Evolutionary conservation across 1,140 invertebrate genomes (phyloP), one percentile per base, ranked within the genome.

Genomic region (Plodia interpunctella): DNA sequence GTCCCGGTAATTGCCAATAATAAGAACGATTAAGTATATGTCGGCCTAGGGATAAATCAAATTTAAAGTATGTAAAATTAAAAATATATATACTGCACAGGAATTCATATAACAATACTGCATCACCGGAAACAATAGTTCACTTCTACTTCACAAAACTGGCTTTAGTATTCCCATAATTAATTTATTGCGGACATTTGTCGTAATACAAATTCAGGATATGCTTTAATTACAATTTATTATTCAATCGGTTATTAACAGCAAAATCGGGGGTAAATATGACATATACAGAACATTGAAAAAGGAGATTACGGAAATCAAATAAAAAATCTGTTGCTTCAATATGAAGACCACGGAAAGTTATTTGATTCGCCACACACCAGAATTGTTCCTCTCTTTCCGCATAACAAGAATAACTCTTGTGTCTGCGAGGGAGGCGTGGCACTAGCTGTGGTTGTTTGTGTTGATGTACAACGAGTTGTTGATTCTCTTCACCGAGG

Each of bases 391-490:
- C 15, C 38, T 44, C 10, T 44, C 38, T 44, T 44, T 44, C 38
- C 15, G 38, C 38, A 44, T 17, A n/a, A 44, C 38, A 44, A 44
- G n/a, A 15, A 44, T 44, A 13, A 44, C 38, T n/a, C 38, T 13
- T 15, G 2, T 44, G 13, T 15, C 38, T n/a, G 38, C 13, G 38
- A 44, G 38, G 38, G 13, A 0, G 1, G 38, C 38, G 38, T 44
- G 38, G 28, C 77, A 84, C 77, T 85, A 90, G 79, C 84, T 90
- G 63, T 84, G 82, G 59, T 78, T 73, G 61, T 74, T 79, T 32
- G 72, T 62, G 25, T 61, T 70, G 55, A 61, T 72, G 49, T 86
- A 81, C 54, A 74, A 20, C 19, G 72, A 65, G 59, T 76, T 79
- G 30, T 74, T 73, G 20, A 83, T 64, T 57, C 72, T 70, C 60